phyloP scores from a whole-genome alignment of 2,888 invertebrate species.

The Cephus pygmeus region DNA sequence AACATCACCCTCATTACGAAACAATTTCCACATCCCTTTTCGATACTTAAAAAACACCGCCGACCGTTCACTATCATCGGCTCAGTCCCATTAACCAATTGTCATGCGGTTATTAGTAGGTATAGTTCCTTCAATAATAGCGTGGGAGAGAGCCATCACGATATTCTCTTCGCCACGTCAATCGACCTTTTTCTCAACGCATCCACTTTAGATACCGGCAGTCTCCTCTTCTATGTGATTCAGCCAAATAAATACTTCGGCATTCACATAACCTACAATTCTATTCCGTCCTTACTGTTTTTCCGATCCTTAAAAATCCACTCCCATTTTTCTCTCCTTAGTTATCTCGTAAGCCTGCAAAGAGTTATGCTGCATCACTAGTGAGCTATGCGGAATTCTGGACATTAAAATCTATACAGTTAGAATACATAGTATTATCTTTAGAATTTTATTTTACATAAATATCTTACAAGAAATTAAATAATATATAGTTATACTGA shows the following conservation, averaged over 20 bases:
- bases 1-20: slow-evolving; percentile 56
- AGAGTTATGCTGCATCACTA: not conserved
- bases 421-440: not conserved
- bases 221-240: not conserved
- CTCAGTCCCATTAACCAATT: slow-evolving; percentile 40
- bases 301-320: not conserved
- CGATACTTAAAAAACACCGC: slow-evolving; percentile 34
- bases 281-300: not conserved
- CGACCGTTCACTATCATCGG: slow-evolving; percentile 27
- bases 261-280: not conserved
- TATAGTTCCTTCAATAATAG: slow-evolving; percentile 38
- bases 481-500: not conserved
- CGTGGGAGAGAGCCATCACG: slow-evolving; percentile 22
- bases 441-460: not conserved
- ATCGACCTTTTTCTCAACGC: not conserved
- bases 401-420: not conserved
- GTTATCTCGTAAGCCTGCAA: not conserved
- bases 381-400: not conserved
- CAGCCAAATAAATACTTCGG: not conserved
- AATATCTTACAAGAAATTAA: not conserved
- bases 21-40: slow-evolving; percentile 48
- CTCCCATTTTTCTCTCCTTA: not conserved
- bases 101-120: slow-evolving; percentile 42
- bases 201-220: not conserved
- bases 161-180: not conserved